Base-by-base conservation (phyloP, 2,113 vertebrate species). In the Australoheros scitulus region DNA sequence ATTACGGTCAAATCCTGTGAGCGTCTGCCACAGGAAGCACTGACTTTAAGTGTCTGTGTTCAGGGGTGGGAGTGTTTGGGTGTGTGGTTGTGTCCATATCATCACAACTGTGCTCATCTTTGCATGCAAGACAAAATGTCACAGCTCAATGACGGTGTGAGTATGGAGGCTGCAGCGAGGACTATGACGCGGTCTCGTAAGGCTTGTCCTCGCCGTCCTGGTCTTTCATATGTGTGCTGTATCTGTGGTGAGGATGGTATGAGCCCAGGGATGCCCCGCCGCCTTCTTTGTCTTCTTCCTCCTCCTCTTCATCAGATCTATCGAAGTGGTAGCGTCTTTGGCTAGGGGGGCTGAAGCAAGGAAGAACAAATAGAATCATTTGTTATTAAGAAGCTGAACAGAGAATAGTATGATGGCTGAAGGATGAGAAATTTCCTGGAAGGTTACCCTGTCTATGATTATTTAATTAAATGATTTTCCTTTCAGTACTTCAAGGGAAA, bases 231-330 rank as follows among this genome's bases (percentile, higher is more conserved):
- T 93, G 94, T 92, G 91, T 96, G 92, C 90, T 74, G 41, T 90
- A 94, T 84, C 95, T 94, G 91, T 92, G 91, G 83, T 82, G 85
- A 80, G 95, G 87, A 91, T 93, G 92, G 89, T 89, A 91, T 2
- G 94, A 91, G 91, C 94, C 93, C 60, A 91, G 94, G 64, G 88
- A 82, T 15, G 89, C 74, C 52, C 95, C 95, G 11, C 93, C 95
- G 58, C 92, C 92, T 64, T 94, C 90, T 88, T 97, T 96, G 61
- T 97, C 96, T 8, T 98, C 97, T 36, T 95, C 96, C 18, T 95
- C 94, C 24, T 94, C 94, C 83, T 99, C 98, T 43, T 98, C 97
- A 4, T 99, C 97, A 59, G 97, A 98, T 92, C 91, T 93, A 86
- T 96, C 94, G 11, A 94, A 95, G 93, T 90, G 36, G 52, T 96